Conservation (phyloP, 2,888 invertebrate species). For the Ochropacha duplaris region DNA sequence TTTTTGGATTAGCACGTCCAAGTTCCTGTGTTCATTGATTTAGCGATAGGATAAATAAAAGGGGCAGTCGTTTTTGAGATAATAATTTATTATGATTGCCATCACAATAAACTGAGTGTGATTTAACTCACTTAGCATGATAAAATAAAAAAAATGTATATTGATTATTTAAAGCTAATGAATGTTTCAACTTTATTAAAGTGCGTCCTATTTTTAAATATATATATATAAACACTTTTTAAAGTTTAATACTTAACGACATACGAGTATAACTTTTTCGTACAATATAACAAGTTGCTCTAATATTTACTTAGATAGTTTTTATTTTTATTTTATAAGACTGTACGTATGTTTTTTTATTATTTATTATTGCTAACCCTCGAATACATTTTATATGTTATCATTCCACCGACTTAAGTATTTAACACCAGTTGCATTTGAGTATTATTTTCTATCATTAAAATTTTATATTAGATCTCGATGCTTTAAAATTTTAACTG, state of each 20-base stretch:
- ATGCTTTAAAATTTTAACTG: slow-evolving; percentile 55
- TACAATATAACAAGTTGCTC: slow-evolving; percentile 52
- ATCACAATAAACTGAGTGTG: slow-evolving; percentile 24
- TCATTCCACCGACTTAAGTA: slow-evolving; percentile 79
- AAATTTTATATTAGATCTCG: slow-evolving; percentile 42
- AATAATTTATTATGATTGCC: slow-evolving; percentile 39
- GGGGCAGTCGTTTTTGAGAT: slow-evolving; percentile 43
- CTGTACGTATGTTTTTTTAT: slow-evolving; percentile 67
- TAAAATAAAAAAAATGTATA: slow-evolving; percentile 40
- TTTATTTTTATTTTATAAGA: slow-evolving; percentile 70
- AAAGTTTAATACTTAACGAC: slow-evolving; percentile 34
- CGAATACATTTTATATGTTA: slow-evolving; percentile 61
- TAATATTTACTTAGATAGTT: slow-evolving; percentile 55
- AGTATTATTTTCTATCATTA: slow-evolving; percentile 62
- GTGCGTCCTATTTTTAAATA: slow-evolving; percentile 55
- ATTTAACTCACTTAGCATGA: slow-evolving; percentile 9
- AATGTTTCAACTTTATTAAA: slow-evolving; percentile 45
- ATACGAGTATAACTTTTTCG: slow-evolving; percentile 53
- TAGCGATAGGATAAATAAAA: slow-evolving; percentile 51
- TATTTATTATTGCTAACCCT: slow-evolving; percentile 60
- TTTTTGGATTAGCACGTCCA: slow-evolving; percentile 64
- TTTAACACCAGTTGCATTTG: slow-evolving; percentile 67
- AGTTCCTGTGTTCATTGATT: slow-evolving; percentile 61
- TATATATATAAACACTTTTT: slow-evolving; percentile 40
- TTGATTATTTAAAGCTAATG: slow-evolving; percentile 33